phyloP scores from a whole-genome alignment of 2,797 vertebrate genomes.

The Ambastaia sidthimunki region DNA sequence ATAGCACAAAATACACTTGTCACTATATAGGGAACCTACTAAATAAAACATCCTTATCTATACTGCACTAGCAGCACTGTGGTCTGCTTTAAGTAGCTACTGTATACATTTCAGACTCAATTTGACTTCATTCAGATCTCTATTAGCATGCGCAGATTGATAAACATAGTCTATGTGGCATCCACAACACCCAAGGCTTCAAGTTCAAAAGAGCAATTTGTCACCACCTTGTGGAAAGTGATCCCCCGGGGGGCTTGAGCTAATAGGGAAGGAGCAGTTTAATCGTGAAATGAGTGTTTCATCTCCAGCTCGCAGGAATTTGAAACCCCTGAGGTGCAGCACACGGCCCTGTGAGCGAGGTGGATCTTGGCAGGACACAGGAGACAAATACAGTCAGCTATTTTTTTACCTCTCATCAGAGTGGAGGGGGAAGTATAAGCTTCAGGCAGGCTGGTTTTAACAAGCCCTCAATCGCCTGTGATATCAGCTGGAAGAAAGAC shows the following conservation, averaged over 20 bases:
- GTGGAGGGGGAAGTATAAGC: conserved; percentile 12
- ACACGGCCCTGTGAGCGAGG: conserved; percentile 41
- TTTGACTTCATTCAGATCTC: conserved; percentile 21
- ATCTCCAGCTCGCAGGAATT: conserved; percentile 65
- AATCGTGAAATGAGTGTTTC: conserved; percentile 72
- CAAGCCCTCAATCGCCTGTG: conserved; percentile 26
- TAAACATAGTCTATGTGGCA: conserved; percentile 56
- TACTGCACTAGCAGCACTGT: neutral
- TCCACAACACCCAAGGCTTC: conserved; percentile 50
- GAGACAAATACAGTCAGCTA: conserved; percentile 51
- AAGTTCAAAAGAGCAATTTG: conserved; percentile 70
- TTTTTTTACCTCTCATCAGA: conserved; percentile 49
- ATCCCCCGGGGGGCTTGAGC: conserved; percentile 57
- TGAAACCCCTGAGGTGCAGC: conserved; percentile 66
- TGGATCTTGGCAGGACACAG: conserved; percentile 51
- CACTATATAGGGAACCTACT: neutral
- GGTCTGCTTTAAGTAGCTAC: neutral
- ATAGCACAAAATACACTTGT: neutral
- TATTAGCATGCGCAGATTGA: conserved; percentile 41
- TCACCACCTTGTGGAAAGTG: conserved; percentile 60
- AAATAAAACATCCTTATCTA: neutral
- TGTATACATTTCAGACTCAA: neutral
- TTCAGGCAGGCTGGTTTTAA: conserved; percentile 41
- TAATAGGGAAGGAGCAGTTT: conserved; percentile 66
- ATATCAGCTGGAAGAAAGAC: conserved; percentile 30